A percentile compares a stretch with the other conserved stretches of the same genome.
phyloP scores from a whole-genome alignment of 1,140 invertebrate species.

The Diprion similis region DNA sequence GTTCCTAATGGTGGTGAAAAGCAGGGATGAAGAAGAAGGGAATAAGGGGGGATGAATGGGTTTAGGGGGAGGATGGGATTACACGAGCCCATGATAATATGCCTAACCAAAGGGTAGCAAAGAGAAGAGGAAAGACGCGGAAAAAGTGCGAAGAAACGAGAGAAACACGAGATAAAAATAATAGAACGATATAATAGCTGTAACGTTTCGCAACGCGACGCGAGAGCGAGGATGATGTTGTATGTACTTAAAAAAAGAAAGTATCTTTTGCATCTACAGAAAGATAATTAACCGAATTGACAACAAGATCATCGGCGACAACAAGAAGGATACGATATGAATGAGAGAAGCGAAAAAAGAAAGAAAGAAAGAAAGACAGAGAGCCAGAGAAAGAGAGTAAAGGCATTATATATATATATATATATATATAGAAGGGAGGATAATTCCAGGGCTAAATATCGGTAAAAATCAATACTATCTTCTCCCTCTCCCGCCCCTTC shows the following conservation, averaged over 20 bases:
- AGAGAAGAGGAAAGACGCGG: conserved; percentile 6
- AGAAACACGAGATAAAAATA: too few relatives aligned
- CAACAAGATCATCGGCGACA: too few relatives aligned
- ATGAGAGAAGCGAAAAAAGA: background rate
- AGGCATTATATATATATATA: conserved; percentile 32
- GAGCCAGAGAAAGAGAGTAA: conserved; percentile 31
- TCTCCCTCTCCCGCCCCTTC: conserved; percentile 41
- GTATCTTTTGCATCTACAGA: too few relatives aligned
- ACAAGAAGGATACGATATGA: too few relatives aligned
- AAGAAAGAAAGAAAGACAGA: conserved; percentile 20
- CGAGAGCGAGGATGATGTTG: conserved; percentile 1
- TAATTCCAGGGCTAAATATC: conserved; percentile 60
- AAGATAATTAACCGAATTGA: too few relatives aligned
- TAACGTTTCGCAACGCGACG: conserved; percentile 12
- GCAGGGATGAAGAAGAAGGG: conserved; percentile 20
- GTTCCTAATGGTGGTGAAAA: background rate
- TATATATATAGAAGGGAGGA: conserved; percentile 37
- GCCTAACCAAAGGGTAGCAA: background rate
- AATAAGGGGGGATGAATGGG: conserved; percentile 23
- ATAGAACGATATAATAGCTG: background rate
- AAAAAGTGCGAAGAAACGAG: conserved; percentile 20
- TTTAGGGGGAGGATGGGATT: conserved; percentile 18
- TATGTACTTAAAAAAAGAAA: too few relatives aligned
- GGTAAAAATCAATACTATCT: conserved; percentile 61
- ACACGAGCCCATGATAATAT: conserved; percentile 10